These are phyloP conservation scores for Spheniscus mendiculus DNA, from an alignment of 2,113 vertebrate genomes.

Conservation along the genomic window DNA sequence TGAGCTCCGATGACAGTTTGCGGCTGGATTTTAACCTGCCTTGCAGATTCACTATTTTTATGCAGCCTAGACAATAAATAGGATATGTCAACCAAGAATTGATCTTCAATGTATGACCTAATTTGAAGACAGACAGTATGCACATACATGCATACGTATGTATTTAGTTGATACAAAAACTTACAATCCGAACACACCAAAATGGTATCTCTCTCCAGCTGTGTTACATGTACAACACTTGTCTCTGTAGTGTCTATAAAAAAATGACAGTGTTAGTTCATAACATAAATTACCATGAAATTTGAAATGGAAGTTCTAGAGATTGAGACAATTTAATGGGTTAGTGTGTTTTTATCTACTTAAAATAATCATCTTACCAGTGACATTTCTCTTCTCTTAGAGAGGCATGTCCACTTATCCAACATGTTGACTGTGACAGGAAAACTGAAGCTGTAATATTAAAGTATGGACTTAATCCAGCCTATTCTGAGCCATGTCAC, in stretches of 20 bases:
- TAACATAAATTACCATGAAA: neutral
- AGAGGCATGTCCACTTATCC: constrained; percentile 6
- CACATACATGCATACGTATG: neutral
- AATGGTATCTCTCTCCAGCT: constrained; percentile 97
- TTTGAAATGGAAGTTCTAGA: neutral
- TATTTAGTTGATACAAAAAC: constrained; percentile 59
- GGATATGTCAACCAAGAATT: neutral
- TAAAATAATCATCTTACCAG: neutral
- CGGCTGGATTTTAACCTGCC: constrained; percentile 96
- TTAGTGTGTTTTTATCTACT: neutral
- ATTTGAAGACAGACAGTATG: neutral
- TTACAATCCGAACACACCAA: constrained; percentile 96
- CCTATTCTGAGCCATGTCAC: neutral
- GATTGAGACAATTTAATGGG: neutral
- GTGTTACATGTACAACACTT: constrained; percentile 93
- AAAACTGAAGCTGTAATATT: constrained; percentile 23
- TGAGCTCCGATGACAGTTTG: constrained; percentile 94
- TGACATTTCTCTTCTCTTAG: constrained; percentile 4
- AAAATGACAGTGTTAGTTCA: constrained; percentile 21
- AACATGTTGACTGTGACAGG: neutral
- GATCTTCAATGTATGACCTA: neutral
- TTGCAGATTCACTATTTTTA: constrained; percentile 98
- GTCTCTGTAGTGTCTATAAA: constrained; percentile 90
- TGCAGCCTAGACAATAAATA: constrained; percentile 83
- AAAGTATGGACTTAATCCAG: neutral